Percentiles rank a stretch among this genome's conserved stretches.
These are phyloP conservation scores for Agonum fuliginosum DNA, from an alignment of 2,888 invertebrate species.

Conservation along the genomic window DNA sequence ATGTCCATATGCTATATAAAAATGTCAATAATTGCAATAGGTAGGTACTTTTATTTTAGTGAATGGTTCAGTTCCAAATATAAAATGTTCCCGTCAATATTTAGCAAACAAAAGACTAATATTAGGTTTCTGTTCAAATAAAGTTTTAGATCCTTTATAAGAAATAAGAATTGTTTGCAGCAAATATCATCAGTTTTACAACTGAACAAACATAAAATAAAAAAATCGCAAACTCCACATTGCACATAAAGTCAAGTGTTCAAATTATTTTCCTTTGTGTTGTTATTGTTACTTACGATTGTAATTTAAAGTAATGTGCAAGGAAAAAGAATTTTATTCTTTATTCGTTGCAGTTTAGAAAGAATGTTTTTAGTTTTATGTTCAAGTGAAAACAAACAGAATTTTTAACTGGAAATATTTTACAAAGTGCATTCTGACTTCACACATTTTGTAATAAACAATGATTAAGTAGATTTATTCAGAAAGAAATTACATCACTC, in stretches of 20 bases:
- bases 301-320: neutral
- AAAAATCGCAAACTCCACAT: constrained; percentile 3
- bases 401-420: too few species aligned
- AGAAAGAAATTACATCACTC: too few species aligned
- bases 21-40: too few species aligned
- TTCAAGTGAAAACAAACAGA: too few species aligned
- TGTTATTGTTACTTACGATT: too few species aligned
- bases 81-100: constrained; percentile 7
- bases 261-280: constrained; percentile 23
- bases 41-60: too few species aligned
- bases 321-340: neutral
- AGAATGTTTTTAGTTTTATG: too few species aligned
- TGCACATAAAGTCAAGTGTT: neutral
- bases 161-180: neutral
- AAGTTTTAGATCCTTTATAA: constrained; percentile 17
- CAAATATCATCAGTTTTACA: constrained; percentile 30
- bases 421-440: too few species aligned
- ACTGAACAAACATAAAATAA: constrained; percentile 23
- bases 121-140: constrained; percentile 22
- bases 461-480: too few species aligned
- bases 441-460: too few species aligned
- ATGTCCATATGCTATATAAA: too few species aligned
- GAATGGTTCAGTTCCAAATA: neutral
- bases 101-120: constrained; percentile 13
- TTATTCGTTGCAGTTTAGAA: neutral